phyloP scores from a whole-genome alignment of 2,797 vertebrate species.

The Mus minutoides region DNA sequence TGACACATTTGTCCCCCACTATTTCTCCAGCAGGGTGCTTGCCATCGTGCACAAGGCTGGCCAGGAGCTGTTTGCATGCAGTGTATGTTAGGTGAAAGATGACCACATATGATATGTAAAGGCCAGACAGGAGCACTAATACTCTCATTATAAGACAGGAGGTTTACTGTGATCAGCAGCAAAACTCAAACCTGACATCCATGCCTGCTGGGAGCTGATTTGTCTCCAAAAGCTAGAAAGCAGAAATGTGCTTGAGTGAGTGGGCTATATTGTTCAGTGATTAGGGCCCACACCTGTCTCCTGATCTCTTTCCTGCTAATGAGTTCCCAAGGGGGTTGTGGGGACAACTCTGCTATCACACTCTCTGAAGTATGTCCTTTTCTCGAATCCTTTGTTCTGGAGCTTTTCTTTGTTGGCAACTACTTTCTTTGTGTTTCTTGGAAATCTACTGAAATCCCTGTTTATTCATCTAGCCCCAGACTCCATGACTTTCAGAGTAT shows the following conservation, averaged over 20 bases:
- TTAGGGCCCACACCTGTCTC: not conserved
- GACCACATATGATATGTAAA: not conserved
- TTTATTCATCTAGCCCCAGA: not conserved
- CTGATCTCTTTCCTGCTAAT: not conserved
- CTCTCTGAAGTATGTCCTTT: not conserved
- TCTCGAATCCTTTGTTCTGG: not conserved
- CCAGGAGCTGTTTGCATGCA: not conserved
- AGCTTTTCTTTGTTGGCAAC: not conserved
- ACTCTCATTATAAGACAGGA: not conserved
- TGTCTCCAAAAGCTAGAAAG: not conserved
- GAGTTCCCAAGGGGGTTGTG: no score
- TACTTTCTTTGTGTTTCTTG: not conserved
- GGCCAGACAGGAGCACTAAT: not conserved
- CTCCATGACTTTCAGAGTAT: not conserved
- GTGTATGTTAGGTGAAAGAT: not conserved
- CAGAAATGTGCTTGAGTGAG: not conserved
- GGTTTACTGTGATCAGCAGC: not conserved
- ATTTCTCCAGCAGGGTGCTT: not conserved
- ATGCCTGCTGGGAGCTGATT: not conserved
- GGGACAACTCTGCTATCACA: rapidly evolving
- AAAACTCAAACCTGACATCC: not conserved
- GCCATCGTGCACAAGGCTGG: not conserved
- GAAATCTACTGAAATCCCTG: not conserved
- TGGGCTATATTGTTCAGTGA: not conserved
- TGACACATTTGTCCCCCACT: not conserved